Percentiles rank a stretch among this genome's conserved stretches.
These are phyloP conservation scores for Ceratina calcarata DNA, from an alignment of 1,140 invertebrate species.

Conservation along the genomic window DNA sequence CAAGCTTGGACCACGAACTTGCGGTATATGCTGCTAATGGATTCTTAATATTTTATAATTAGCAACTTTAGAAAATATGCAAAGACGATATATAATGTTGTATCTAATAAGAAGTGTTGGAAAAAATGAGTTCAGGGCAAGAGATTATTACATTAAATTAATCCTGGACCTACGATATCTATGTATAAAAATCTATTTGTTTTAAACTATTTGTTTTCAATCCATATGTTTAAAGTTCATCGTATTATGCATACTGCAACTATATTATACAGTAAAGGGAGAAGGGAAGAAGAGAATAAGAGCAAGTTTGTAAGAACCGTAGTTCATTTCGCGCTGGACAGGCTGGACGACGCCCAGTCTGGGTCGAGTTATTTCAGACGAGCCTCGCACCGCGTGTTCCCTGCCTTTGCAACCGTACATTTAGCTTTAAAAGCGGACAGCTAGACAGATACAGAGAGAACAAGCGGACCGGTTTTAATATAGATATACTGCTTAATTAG, in stretches of 20 bases:
- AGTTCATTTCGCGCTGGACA: conserved; percentile 64
- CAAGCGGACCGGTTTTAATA: conserved; percentile 50
- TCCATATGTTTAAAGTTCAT: too few relatives aligned
- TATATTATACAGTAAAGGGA: not conserved
- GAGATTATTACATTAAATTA: too few relatives aligned
- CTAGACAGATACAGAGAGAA: conserved; percentile 56
- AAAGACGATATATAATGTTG: too few relatives aligned
- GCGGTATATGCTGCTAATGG: not conserved
- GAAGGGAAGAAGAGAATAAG: not conserved
- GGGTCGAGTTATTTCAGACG: conserved; percentile 65
- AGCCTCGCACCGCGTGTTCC: conserved; percentile 48
- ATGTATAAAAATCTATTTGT: not conserved
- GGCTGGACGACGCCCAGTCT: conserved; percentile 63
- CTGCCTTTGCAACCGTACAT: conserved; percentile 36
- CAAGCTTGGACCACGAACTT: not conserved
- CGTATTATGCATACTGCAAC: not conserved
- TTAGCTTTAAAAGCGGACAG: conserved; percentile 48
- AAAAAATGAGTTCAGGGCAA: too few relatives aligned
- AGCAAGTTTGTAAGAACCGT: conserved; percentile 42
- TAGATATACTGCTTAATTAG: conserved; percentile 53
- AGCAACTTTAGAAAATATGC: too few relatives aligned
- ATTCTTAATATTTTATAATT: too few relatives aligned
- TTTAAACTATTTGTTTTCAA: too few relatives aligned
- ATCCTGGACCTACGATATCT: not conserved
- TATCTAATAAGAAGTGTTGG: too few relatives aligned